Conservation (phyloP, 2,888 invertebrate genomes). For the Melanotus villosus region DNA sequence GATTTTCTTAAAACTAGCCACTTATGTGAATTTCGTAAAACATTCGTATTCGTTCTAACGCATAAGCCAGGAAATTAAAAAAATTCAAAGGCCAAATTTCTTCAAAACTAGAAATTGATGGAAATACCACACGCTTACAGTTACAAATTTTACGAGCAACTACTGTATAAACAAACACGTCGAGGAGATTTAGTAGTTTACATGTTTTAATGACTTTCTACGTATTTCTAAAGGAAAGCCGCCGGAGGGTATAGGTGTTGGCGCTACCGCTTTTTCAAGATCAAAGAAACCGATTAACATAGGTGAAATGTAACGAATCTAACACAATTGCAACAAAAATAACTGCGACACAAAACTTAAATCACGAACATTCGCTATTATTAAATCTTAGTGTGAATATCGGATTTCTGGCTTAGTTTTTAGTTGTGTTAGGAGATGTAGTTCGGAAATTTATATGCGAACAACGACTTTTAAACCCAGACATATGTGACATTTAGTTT, state of each 20-base stretch:
- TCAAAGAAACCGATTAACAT: slow-evolving; percentile 24
- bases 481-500: too few species aligned
- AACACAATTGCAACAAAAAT: neutral
- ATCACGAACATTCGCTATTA: neutral
- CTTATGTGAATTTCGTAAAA: too few species aligned
- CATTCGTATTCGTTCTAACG: too few species aligned
- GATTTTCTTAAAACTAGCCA: neutral
- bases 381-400: too few species aligned
- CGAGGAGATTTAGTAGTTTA: slow-evolving; percentile 31
- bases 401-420: too few species aligned
- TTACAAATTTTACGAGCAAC: slow-evolving; percentile 40
- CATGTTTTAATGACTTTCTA: slow-evolving; percentile 25
- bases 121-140: slow-evolving; percentile 15
- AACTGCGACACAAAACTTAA: neutral
- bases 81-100: slow-evolving; percentile 13
- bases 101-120: neutral
- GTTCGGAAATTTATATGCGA: too few species aligned
- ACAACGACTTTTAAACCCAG: too few species aligned
- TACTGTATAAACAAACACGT: slow-evolving; percentile 40
- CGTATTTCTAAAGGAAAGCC: slow-evolving; percentile 24
- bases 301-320: slow-evolving; percentile 9
- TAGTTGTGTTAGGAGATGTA: too few species aligned
- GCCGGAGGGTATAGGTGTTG: slow-evolving; percentile 13
- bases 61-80: too few species aligned
- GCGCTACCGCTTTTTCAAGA: slow-evolving; percentile 8